Evolutionary conservation across 2,888 invertebrate genomes (phyloP).

Genomic region (Phaedon cochleariae): DNA sequence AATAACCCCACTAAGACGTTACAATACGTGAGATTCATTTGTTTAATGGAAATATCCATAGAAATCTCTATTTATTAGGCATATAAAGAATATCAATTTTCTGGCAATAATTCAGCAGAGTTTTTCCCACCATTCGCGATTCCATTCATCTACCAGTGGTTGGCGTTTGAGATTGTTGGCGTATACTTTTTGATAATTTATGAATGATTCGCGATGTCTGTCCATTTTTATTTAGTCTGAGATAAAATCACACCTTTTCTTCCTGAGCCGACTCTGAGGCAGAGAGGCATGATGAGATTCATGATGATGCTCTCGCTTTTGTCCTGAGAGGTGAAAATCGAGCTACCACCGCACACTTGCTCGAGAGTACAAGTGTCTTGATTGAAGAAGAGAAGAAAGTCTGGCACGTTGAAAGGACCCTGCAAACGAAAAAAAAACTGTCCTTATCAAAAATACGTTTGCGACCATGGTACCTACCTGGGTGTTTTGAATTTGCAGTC

Average conservation of each 20-base stretch:
- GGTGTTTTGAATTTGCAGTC: constrained; percentile 92
- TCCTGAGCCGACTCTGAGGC: constrained; percentile 93
- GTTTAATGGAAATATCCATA: too few species aligned
- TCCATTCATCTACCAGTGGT: too few species aligned
- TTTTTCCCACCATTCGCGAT: too few species aligned
- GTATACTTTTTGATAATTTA: too few species aligned
- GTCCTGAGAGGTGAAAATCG: constrained; percentile 88
- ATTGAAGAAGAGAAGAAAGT: constrained; percentile 32
- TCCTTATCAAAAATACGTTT: constrained; percentile 31
- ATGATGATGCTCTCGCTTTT: constrained; percentile 95
- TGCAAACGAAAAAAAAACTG: constrained; percentile 14
- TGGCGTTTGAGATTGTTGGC: too few species aligned
- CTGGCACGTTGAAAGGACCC: constrained; percentile 31
- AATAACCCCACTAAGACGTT: too few species aligned
- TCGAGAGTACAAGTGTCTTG: constrained; percentile 89
- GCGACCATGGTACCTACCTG: constrained; percentile 79
- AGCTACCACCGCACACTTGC: constrained; percentile 92
- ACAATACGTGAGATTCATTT: too few species aligned
- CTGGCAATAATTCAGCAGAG: too few species aligned
- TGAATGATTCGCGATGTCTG: too few species aligned
- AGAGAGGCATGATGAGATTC: constrained; percentile 95
- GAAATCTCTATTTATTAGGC: too few species aligned
- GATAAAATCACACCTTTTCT: constrained; percentile 89
- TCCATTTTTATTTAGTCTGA: too few species aligned
- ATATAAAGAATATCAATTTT: too few species aligned